Percentiles rank a stretch among this genome's conserved stretches.
These are phyloP conservation scores for Brenthis daphne DNA, from an alignment of 2,888 invertebrate species.

Conservation along the genomic window DNA sequence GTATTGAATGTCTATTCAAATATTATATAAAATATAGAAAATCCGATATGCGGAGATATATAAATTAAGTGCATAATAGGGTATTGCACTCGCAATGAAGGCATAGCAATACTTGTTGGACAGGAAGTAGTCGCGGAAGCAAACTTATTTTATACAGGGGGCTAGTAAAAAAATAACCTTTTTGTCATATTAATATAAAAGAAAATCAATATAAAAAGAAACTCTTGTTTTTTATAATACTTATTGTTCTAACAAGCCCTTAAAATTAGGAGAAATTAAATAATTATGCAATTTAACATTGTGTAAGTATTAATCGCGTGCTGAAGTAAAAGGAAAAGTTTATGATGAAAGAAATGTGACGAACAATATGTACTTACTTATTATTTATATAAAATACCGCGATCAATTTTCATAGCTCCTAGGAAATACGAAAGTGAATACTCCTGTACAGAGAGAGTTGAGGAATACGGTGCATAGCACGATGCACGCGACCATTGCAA, in stretches of 20 bases:
- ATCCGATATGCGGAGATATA: conserved; percentile 2
- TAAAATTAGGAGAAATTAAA: too few species aligned
- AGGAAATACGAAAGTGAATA: conserved; percentile 56
- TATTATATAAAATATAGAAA: not conserved
- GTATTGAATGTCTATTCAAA: not conserved
- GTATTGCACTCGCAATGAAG: conserved; percentile 17
- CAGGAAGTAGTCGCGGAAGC: conserved; percentile 46
- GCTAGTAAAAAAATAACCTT: not conserved
- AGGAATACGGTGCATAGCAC: conserved; percentile 46
- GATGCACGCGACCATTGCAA: conserved; percentile 59
- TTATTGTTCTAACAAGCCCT: too few species aligned
- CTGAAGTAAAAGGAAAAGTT: not conserved
- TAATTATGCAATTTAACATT: too few species aligned
- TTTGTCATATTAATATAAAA: not conserved
- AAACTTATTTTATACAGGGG: conserved; percentile 32
- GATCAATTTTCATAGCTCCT: conserved; percentile 21
- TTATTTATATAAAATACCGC: conserved; percentile 16
- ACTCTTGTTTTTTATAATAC: too few species aligned
- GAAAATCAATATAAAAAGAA: not conserved
- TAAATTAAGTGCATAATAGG: conserved; percentile 23
- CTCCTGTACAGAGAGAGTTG: conserved; percentile 54
- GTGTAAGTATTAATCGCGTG: too few species aligned
- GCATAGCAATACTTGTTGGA: conserved; percentile 25
- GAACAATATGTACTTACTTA: not conserved
- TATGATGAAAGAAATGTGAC: not conserved